Base-by-base conservation (phyloP, 1,140 invertebrate species). In the Arctopsyche grandis region DNA sequence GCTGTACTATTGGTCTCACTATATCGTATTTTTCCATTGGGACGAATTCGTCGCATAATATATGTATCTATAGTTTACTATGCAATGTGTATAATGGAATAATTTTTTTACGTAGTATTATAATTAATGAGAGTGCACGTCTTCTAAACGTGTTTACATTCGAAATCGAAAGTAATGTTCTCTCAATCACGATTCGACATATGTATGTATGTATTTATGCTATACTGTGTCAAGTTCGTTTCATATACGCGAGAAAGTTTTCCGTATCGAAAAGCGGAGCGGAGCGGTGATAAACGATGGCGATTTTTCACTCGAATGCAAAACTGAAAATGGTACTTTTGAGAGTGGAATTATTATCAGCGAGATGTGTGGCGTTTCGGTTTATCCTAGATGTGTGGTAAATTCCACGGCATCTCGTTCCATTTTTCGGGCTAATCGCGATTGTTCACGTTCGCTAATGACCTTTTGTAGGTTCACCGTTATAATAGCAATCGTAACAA, bases 181-280 rank as follows among this genome's bases (percentile, higher is more conserved):
- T n/a, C 71, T 74, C 71, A 74, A 74, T 74, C 71, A 74, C 71
- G 71, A 74, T 46, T 56, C 48, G 69, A 74, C 71, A 56, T 48
- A 26, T n/a, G n/a, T n/a, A n/a, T n/a, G n/a, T n/a, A n/a, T n/a
- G n/a, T n/a, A n/a, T n/a, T n/a, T n/a, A n/a, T 74, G 44, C 24
- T 56, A 26, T 26, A 12, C 63, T 66, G 24, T 66, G 63, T 66
- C 63, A 66, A 66, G 63, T 66, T 66, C 63, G 24, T 66, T 66
- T 66, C 63, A 22, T 66, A 9, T 9, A 12, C 63, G 63, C 56
- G 63, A 24, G 63, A 66, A 66, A 66, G 63, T 66, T 60, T 60
- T 60, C 56, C 16, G 16, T 21, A 60, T 60, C 56, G 56, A 19
- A 52, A 38, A 38, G 29, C 29, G 29, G 29, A n/a, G n/a, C n/a